Conservation (phyloP, 2,113 vertebrate species). For the Poecilia latipinna region DNA sequence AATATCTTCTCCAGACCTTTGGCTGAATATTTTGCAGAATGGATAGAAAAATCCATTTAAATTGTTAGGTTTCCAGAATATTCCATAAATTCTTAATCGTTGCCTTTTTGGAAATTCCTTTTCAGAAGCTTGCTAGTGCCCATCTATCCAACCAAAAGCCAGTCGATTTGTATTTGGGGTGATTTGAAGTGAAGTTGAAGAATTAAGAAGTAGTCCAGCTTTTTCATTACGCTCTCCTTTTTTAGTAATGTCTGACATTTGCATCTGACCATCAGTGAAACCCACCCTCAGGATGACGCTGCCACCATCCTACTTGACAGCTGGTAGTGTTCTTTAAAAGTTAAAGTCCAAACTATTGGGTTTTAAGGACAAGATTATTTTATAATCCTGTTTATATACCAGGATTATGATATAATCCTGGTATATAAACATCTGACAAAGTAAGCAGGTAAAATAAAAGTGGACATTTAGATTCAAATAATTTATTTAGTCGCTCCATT, state of each 20-base stretch:
- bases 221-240: too few species aligned
- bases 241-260: too few species aligned
- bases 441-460: neutral
- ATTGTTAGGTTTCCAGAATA: neutral
- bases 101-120: neutral
- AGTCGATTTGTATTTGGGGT: neutral
- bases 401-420: neutral
- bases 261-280: neutral
- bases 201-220: too few species aligned
- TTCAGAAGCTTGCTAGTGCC: neutral
- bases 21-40: neutral
- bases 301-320: neutral
- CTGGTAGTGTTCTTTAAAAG: neutral
- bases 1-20: neutral
- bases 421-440: neutral
- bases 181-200: too few species aligned
- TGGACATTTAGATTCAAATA: slow-evolving; percentile 9
- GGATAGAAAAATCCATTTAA: neutral
- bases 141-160: neutral
- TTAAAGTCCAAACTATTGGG: neutral
- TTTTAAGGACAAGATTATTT: neutral
- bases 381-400: too few species aligned
- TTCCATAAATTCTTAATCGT: neutral
- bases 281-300: neutral
- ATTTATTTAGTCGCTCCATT: slow-evolving; percentile 17